Evolutionary conservation across 2,888 invertebrate species (phyloP), one percentile per base, ranked within the genome.

Genomic region (Lathronympha strigana): DNA sequence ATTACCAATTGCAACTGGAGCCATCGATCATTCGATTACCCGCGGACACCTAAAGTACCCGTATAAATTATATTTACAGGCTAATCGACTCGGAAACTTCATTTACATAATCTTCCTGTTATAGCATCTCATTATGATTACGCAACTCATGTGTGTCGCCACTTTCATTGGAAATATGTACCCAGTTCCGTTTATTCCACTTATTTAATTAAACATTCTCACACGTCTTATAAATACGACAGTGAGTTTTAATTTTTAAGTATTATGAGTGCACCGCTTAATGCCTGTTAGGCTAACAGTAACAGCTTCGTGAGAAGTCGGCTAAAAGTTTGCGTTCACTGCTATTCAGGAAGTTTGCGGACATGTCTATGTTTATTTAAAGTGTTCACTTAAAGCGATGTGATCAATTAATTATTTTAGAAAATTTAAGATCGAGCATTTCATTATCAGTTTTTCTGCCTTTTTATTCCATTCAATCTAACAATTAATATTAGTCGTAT

Each of bases 151-250:
- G 67, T 63, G 71, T 81, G 82, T 81, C 81, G 82, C 83, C 83
- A 86, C 87, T 87, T 87, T 89, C 86, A 77, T 84, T 82, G 72
- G 68, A 76, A 73, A 73, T 74, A 74, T 77, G 75, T 75, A 76
- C 76, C 80, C 76, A 81, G 83, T 83, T 86, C 84, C 84, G 84
- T 86, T 87, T 85, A 86, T 82, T 80, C 84, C 83, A 86, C 76
- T 89, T 90, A 90, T 87, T 87, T 89, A 90, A 89, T 89, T 91
- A 90, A 87, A 90, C 86, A 90, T 88, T 90, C 90, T 86, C 92
- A 91, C 90, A 88, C 86, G 81, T 86, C 88, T 83, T 84, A 80
- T 84, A 80, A 81, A 86, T 60, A 54, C 54, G 54, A 91, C 88
- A 90, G 88, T 90, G 88, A 91, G 85, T 90, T 87, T 90, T 87